Evolutionary conservation across 1,140 invertebrate species (phyloP).

Genomic region (Drosophila hydei): DNA sequence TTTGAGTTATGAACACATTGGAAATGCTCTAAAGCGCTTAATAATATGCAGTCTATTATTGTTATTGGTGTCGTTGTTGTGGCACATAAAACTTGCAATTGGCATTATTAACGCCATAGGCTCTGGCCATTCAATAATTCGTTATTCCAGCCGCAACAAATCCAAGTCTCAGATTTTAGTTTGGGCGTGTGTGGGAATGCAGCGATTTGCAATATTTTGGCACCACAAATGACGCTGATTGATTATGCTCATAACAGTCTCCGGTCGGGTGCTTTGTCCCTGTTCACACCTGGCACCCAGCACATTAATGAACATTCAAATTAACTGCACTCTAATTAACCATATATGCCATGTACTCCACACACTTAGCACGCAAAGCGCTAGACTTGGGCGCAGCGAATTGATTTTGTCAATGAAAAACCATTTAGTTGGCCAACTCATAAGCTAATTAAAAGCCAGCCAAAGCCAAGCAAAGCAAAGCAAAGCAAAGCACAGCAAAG

Average conservation of each 20-base stretch:
- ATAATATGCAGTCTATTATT: constrained; percentile 81
- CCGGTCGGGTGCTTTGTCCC: constrained; percentile 18
- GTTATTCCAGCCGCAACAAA: constrained; percentile 6
- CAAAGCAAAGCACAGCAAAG: constrained; percentile 51
- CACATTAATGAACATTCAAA: constrained; percentile 73
- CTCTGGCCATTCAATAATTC: constrained; percentile 53
- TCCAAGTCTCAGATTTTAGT: constrained; percentile 1
- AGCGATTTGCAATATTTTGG: constrained; percentile 49
- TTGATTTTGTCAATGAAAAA: constrained; percentile 57
- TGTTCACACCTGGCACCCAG: constrained; percentile 76
- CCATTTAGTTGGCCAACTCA: constrained; percentile 27
- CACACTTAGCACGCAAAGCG: constrained; percentile 66
- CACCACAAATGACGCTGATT: constrained; percentile 69
- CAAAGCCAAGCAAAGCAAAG: no score
- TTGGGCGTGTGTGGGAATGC: constrained; percentile 71
- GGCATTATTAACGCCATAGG: constrained; percentile 81
- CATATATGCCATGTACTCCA: constrained; percentile 29
- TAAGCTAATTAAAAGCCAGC: constrained; percentile 66
- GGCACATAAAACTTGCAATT: constrained; percentile 78
- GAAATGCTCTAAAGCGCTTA: constrained; percentile 78
- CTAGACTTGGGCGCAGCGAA: constrained; percentile 16
- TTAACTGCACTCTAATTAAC: constrained; percentile 77
- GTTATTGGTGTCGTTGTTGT: constrained; percentile 74
- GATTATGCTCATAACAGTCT: constrained; percentile 48
- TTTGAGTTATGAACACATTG: constrained; percentile 63